Percentiles rank a stretch among this genome's conserved stretches.
These are phyloP conservation scores for Apocheima hispidaria DNA, from an alignment of 2,888 invertebrate genomes.

Conservation along the genomic window DNA sequence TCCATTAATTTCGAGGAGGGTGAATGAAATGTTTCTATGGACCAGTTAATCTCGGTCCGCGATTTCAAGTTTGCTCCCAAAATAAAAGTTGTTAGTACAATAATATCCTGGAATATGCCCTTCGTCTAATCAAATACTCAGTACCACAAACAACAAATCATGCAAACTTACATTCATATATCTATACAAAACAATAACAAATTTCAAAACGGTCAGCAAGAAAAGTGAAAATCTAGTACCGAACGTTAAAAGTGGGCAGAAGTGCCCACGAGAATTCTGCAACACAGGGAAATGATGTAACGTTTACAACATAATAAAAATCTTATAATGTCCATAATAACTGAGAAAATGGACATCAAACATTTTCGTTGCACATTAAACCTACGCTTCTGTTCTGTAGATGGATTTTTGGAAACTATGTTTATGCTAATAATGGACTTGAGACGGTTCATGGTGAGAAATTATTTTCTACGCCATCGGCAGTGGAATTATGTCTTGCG, in stretches of 20 bases:
- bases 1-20: no score
- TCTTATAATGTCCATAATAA: conserved; percentile 31
- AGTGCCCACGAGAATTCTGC: conserved; percentile 18
- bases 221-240: conserved; percentile 19
- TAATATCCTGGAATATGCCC: no score
- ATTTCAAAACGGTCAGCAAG: not conserved
- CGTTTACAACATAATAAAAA: conserved; percentile 14
- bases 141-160: not conserved
- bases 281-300: conserved; percentile 23
- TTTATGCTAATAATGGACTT: conserved; percentile 21
- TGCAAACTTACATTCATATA: not conserved
- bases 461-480: conserved; percentile 9
- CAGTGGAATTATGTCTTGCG: not conserved
- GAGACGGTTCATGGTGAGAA: not conserved
- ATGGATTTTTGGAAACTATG: conserved; percentile 7
- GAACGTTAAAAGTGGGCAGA: conserved; percentile 26
- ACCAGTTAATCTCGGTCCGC: no score
- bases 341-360: conserved; percentile 37
- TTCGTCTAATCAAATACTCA: no score
- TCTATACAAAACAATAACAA: not conserved
- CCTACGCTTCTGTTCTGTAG: conserved; percentile 35
- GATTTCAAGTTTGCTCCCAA: no score
- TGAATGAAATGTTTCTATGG: no score
- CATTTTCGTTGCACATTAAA: conserved; percentile 32
- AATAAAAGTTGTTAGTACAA: no score